Conservation (phyloP, 2,797 vertebrate genomes). For the Scleropages formosus region DNA sequence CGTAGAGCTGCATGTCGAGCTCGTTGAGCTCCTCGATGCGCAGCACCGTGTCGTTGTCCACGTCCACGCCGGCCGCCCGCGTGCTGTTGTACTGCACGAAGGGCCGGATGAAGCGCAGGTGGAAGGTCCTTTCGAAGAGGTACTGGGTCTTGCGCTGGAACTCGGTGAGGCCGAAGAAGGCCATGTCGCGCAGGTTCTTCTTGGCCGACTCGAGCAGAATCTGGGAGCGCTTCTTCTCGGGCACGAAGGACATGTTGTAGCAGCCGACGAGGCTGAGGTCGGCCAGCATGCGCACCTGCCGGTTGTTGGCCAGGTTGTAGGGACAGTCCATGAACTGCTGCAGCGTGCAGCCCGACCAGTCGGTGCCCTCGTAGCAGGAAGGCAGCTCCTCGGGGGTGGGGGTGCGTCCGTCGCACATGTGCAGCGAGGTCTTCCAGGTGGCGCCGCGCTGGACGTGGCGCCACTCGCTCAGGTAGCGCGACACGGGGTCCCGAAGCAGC, state of each 20-base stretch:
- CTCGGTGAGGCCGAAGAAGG: constrained; percentile 95
- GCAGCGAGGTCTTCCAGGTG: constrained; percentile 95
- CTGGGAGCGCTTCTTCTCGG: constrained; percentile 90
- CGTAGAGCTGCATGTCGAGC: constrained; percentile 97
- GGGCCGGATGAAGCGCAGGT: constrained; percentile 92
- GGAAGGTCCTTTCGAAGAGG: constrained; percentile 95
- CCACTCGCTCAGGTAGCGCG: constrained; percentile 97
- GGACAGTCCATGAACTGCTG: constrained; percentile 98
- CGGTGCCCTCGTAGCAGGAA: constrained; percentile 91
- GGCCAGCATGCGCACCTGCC: constrained; percentile 94
- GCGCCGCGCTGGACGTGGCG: constrained; percentile 93
- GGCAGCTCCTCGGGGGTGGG: constrained; percentile 93
- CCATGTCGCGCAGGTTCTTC: constrained; percentile 97
- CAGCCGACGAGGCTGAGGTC: constrained; percentile 82
- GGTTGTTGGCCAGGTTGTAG: constrained; percentile 92
- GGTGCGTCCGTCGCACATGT: constrained; percentile 96
- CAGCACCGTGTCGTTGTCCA: constrained; percentile 85
- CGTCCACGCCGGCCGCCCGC: constrained; percentile 89
- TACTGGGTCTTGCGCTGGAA: constrained; percentile 99
- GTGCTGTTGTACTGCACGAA: constrained; percentile 99
- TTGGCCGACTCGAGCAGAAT: constrained; percentile 93
- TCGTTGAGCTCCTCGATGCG: constrained; percentile 96
- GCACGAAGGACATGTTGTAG: constrained; percentile 84
- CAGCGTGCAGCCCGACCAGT: constrained; percentile 95
- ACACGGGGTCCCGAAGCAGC: constrained; percentile 90